These are phyloP conservation scores for Heliocidaris tuberculata DNA, from an alignment of 35 echinoderm and acorn worm genomes.

Conservation along the genomic window DNA sequence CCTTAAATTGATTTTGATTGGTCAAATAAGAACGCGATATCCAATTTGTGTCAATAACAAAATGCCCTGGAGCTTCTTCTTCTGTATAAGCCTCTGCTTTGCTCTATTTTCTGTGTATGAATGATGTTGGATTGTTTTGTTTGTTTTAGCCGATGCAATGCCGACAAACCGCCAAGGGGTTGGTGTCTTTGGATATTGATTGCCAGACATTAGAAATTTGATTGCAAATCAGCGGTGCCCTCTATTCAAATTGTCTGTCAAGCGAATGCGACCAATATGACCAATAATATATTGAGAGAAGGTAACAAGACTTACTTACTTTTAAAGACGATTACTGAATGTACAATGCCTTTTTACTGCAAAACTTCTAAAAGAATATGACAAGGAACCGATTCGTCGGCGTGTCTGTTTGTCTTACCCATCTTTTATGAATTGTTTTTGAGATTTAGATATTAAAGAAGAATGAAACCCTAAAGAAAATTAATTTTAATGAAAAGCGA, in stretches of 20 bases:
- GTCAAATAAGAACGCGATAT: conserved; percentile 41
- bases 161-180: background rate
- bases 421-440: too few relatives aligned
- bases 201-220: conserved; percentile 29
- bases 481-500: too few relatives aligned
- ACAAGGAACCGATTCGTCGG: too few relatives aligned
- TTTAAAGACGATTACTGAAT: too few relatives aligned
- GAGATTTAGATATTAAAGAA: too few relatives aligned
- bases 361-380: too few relatives aligned
- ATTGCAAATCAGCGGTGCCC: conserved; percentile 21
- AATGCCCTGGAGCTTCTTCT: background rate
- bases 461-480: too few relatives aligned
- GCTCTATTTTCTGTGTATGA: background rate
- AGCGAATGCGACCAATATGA: background rate
- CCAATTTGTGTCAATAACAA: conserved; percentile 43
- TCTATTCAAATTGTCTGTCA: background rate
- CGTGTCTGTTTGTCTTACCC: too few relatives aligned
- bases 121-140: background rate
- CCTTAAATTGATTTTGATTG: conserved; percentile 21
- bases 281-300: too few relatives aligned
- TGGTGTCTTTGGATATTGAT: background rate
- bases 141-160: conserved; percentile 16
- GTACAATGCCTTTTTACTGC: too few relatives aligned
- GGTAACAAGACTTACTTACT: too few relatives aligned
- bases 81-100: background rate